Evolutionary conservation across 2,888 invertebrate species (phyloP), one percentile per base, ranked within the genome.

Genomic region (Athalia circularis): DNA sequence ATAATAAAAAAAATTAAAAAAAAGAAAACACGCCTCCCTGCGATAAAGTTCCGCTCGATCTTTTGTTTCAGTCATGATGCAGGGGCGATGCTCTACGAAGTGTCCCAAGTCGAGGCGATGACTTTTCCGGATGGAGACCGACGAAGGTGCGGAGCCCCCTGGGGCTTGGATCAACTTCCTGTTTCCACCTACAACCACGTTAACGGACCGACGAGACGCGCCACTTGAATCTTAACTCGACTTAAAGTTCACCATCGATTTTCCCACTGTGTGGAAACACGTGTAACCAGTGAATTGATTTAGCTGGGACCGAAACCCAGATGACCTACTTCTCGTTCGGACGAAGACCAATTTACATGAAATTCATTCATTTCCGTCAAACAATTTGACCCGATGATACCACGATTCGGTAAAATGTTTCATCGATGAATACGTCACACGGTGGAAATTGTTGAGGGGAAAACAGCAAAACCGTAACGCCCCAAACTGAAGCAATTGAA

Each of bases 61-160:
- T 75, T 75, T 29, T 81, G 83, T 86, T 88, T 15, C 82, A 83
- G 84, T 68, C 78, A 86, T 82, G 83, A 87, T 87, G 87, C 85
- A 81, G 83, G 81, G 83, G 79, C 79, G 83, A 81, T 81, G 83
- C 82, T 83, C 81, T 80, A 81, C 81, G 79, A 80, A 83, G 82
- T 84, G 81, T 80, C 79, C 80, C 80, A 81, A 80, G 82, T 83
- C 86, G 85, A 87, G 87, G 85, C 88, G 86, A 89, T 89, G 89
- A 88, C 86, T 87, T 84, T 83, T 81, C 87, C 87, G 87, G 87
- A 89, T 89, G 89, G 89, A 89, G 88, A 85, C 89, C 87, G 89
- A 89, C 86, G 89, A 89, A 87, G 85, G 85, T 84, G 87, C 88
- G 85, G 89, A 89, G 89, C 89, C 89, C 88, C 89, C 88, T 84